Base-by-base conservation (phyloP, 2,888 invertebrate genomes). In the Sepioteuthis lessoniana region DNA sequence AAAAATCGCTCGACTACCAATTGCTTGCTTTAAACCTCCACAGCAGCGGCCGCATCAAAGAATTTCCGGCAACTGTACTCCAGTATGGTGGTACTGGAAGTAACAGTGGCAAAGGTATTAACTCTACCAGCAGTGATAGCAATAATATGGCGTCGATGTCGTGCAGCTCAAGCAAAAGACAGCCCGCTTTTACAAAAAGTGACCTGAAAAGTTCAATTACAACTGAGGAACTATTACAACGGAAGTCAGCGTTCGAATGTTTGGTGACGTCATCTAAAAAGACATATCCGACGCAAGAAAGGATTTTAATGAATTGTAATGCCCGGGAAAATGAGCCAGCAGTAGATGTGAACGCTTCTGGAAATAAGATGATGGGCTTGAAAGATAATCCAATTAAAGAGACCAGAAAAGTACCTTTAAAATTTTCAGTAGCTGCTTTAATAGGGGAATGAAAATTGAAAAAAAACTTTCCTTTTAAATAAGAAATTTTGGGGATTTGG, bases 401-500 rank as follows among this genome's bases (percentile, higher is more conserved):
- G 19, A 19, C 76, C 0, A n/a, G 8, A 94, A 95, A 93, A 91
- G 90, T n/a, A 5, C 93, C 90, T 42, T 94, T 96, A 19, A 96
- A 95, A 38, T 96, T 96, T 94, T 96, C 96, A 21, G 95, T 96
- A 13, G 95, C 95, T 55, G 95, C 96, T 16, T 95, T 96, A 28
- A 95, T 96, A 31, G 95, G 95, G 35, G 94, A 94, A 42, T 94
- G 93, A 92, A 94, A 76, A 46, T 16, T 10, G 7, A n/a, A 42
- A 38, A 4, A 21, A 91, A 42, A 38, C 16, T n/a, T 76, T 76
- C n/a, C 4, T 76, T 35, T n/a, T 35, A n/a, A 35, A 76, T n/a
- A n/a, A 76, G n/a, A 76, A 10, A n/a, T 35, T 76, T 76, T n/a
- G n/a, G n/a, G n/a, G 76, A 35, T 35, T 76, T 76, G 1, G n/a